phyloP scores from a whole-genome alignment of 2,797 vertebrate genomes.

The Graptemys geographica region DNA sequence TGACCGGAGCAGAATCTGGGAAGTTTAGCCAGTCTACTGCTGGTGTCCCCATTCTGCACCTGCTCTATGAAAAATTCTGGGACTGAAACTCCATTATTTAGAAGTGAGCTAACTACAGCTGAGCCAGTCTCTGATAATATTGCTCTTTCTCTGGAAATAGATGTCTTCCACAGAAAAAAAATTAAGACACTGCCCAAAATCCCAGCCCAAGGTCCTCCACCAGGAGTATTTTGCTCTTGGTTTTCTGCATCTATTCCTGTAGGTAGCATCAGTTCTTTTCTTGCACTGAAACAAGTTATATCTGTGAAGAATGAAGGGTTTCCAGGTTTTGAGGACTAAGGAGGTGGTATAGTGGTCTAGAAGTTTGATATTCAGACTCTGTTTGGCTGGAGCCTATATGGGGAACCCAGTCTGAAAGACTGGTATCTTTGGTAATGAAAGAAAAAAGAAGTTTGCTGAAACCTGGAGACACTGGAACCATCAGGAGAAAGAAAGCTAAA shows the following conservation, averaged over 20 bases:
- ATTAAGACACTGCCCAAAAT: not conserved
- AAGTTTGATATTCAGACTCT: not conserved
- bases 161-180: not conserved
- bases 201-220: not conserved
- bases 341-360: not conserved
- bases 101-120: not conserved
- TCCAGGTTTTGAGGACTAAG: not conserved
- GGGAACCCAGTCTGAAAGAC: no score
- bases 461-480: not conserved
- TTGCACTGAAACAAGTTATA: not conserved
- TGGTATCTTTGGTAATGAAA: not conserved
- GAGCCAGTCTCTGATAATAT: not conserved
- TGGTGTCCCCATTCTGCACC: not conserved
- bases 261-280: not conserved
- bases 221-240: not conserved
- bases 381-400: not conserved
- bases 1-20: not conserved
- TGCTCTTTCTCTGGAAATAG: fast-evolving
- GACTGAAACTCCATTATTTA: not conserved
- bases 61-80: not conserved
- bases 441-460: not conserved
- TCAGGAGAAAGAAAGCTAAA: not conserved
- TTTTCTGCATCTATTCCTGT: not conserved
- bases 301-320: not conserved
- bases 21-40: not conserved